Conservation (phyloP, 2,888 invertebrate species). For the Dermolepida albohirtum region DNA sequence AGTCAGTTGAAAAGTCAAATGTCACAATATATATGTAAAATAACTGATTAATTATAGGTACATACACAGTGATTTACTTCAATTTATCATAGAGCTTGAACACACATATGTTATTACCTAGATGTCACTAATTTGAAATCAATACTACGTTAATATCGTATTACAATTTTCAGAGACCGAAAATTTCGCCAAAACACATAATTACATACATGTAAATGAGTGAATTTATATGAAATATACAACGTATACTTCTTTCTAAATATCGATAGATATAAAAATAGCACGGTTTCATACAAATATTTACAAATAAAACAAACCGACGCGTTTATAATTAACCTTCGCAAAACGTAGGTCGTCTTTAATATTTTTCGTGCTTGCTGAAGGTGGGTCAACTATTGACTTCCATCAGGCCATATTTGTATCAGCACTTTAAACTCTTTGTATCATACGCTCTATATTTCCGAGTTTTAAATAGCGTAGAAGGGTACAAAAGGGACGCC, state of each 20-base stretch:
- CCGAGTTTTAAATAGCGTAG: constrained; percentile 50
- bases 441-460: constrained; percentile 48
- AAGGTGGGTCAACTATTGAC: constrained; percentile 46
- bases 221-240: too few species aligned
- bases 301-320: not conserved
- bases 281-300: too few species aligned
- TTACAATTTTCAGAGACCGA: constrained; percentile 4
- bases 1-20: too few species aligned
- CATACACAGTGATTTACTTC: too few species aligned
- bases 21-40: too few species aligned
- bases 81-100: too few species aligned
- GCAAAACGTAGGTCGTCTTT: not conserved
- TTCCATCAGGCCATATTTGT: constrained; percentile 48
- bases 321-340: not conserved
- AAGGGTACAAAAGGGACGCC: constrained; percentile 48
- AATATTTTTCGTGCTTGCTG: constrained; percentile 8
- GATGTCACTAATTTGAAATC: constrained; percentile 6
- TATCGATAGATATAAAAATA: too few species aligned
- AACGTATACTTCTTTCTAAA: too few species aligned
- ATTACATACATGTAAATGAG: too few species aligned
- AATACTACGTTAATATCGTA: not conserved
- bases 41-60: too few species aligned
- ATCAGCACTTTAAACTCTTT: constrained; percentile 48
- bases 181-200: not conserved
- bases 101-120: not conserved